Evolutionary conservation across 1,140 invertebrate genomes (phyloP).

Genomic region (Caenorhabditis brenneri): DNA sequence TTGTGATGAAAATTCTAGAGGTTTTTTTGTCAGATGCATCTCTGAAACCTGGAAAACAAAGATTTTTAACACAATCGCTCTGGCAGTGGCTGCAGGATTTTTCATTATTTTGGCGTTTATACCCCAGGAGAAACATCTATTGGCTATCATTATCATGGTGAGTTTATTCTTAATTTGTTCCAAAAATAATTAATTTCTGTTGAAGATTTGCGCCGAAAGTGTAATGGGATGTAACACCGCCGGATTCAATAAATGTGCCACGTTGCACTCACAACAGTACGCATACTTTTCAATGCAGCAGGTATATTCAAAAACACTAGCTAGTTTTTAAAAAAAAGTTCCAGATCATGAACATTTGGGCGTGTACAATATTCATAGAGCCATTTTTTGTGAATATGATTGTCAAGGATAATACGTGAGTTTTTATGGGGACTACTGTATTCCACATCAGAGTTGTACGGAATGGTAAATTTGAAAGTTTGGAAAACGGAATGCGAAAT

Average conservation of each 20-base stretch:
- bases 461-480: too few species aligned
- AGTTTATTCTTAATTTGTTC: neutral
- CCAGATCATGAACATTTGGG: conserved; percentile 30
- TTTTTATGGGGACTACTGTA: too few species aligned
- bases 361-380: conserved; percentile 4
- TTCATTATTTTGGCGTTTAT: conserved; percentile 13
- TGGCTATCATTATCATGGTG: conserved; percentile 27
- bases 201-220: conserved; percentile 23
- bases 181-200: neutral
- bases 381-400: conserved; percentile 28
- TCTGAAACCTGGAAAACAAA: neutral
- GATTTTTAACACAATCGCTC: neutral
- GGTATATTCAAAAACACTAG: neutral
- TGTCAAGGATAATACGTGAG: conserved; percentile 18
- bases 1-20: too few species aligned
- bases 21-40: neutral
- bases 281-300: conserved; percentile 24
- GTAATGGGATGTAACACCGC: conserved; percentile 6
- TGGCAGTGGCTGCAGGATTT: neutral
- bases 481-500: too few species aligned
- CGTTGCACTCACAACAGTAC: conserved; percentile 24
- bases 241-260: conserved; percentile 31
- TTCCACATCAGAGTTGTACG: too few species aligned
- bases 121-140: neutral
- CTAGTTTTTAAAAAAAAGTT: neutral